phyloP scores from a whole-genome alignment of 2,888 invertebrate genomes.

The Eupithecia inturbata region DNA sequence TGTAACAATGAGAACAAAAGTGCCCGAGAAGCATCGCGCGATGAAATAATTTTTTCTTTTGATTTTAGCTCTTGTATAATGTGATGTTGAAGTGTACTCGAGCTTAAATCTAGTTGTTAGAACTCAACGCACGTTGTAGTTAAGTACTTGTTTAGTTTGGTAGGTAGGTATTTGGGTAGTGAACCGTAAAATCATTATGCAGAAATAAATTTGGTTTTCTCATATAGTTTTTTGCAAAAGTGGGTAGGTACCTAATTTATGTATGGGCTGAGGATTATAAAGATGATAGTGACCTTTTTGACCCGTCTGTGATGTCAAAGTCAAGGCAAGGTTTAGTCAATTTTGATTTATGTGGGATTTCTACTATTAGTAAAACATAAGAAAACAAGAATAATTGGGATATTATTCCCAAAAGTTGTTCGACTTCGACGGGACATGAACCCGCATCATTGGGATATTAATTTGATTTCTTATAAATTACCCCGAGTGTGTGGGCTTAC shows the following conservation, averaged over 20 bases:
- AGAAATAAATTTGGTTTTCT: conserved; percentile 3
- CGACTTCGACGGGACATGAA: too few relatives aligned
- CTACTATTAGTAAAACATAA: too few relatives aligned
- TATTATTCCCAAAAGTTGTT: too few relatives aligned
- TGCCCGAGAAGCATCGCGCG: not conserved
- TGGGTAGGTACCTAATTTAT: not conserved
- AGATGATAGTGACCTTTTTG: not conserved
- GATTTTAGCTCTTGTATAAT: not conserved
- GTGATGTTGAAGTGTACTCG: not conserved
- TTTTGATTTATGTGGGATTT: too few relatives aligned
- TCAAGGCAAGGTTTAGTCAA: too few relatives aligned
- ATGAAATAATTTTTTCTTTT: not conserved
- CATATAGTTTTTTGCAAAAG: not conserved
- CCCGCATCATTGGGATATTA: too few relatives aligned
- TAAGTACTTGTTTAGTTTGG: not conserved
- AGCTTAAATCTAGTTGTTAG: not conserved
- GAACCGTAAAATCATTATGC: not conserved
- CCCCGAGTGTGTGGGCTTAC: too few relatives aligned
- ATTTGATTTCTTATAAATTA: too few relatives aligned
- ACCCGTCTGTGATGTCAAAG: not conserved
- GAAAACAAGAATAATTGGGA: too few relatives aligned
- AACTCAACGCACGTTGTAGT: not conserved
- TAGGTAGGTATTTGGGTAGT: not conserved
- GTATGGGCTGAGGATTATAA: not conserved
- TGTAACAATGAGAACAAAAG: too few relatives aligned